Percentiles rank a stretch among this genome's conserved stretches.
Conservation (phyloP, 1,140 invertebrate species). For the Chionoecetes opilio region DNA sequence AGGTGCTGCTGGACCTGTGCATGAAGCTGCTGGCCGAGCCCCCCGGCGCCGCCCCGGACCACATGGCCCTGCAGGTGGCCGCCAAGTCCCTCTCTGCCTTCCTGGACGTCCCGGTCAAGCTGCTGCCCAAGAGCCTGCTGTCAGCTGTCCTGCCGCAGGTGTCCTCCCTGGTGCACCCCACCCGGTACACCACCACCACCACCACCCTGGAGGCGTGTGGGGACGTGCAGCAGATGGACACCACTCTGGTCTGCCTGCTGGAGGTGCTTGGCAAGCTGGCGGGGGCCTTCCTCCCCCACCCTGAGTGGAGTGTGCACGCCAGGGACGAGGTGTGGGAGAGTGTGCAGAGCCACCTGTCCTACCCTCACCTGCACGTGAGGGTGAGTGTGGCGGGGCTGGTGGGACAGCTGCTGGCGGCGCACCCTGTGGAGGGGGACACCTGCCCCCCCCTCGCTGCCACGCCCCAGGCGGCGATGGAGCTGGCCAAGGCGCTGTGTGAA, state of each 20-base stretch:
- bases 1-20: slow-evolving; percentile 66
- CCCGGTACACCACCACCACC: slow-evolving; percentile 34
- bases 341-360: slow-evolving; percentile 71
- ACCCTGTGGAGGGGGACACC: slow-evolving; percentile 68
- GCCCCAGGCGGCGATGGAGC: slow-evolving; percentile 43
- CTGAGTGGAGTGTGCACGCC: slow-evolving; percentile 58
- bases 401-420: slow-evolving; percentile 74
- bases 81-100: slow-evolving; percentile 61
- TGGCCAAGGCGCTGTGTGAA: slow-evolving; percentile 77
- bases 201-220: background rate
- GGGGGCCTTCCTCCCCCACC: slow-evolving; percentile 32
- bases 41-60: slow-evolving; percentile 42
- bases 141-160: slow-evolving; percentile 38
- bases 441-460: slow-evolving; percentile 58
- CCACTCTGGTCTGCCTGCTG: slow-evolving; percentile 61
- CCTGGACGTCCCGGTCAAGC: slow-evolving; percentile 64
- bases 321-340: slow-evolving; percentile 63
- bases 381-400: slow-evolving; percentile 61
- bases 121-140: slow-evolving; percentile 42
- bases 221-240: slow-evolving; percentile 69
- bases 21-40: slow-evolving; percentile 66
- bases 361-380: slow-evolving; percentile 76
- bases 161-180: slow-evolving; percentile 38
- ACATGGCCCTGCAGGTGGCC: slow-evolving; percentile 57
- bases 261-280: slow-evolving; percentile 71